These are phyloP conservation scores for Tetrax tetrax DNA, from an alignment of 2,113 vertebrate genomes.

Conservation along the genomic window DNA sequence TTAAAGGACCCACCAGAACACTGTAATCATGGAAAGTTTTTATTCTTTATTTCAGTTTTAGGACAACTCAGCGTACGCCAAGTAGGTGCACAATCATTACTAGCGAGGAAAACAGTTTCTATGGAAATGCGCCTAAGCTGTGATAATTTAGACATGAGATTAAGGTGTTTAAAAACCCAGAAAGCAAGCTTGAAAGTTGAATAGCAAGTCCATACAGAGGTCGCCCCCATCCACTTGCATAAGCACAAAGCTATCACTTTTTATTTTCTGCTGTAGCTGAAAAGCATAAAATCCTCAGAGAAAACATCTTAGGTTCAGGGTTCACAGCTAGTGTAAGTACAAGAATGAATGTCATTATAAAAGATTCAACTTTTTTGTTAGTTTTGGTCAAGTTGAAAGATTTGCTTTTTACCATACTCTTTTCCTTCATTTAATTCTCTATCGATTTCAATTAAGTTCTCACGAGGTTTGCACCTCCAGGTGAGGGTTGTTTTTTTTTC, in stretches of 20 bases:
- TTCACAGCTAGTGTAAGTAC: background rate
- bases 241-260: background rate
- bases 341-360: background rate
- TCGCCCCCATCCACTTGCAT: rapidly evolving
- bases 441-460: conserved; percentile 2
- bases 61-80: too few relatives aligned
- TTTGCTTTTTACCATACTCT: background rate
- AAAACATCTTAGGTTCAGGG: background rate
- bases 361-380: background rate
- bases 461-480: background rate
- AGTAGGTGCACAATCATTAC: too few relatives aligned
- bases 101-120: too few relatives aligned
- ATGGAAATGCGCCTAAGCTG: too few relatives aligned
- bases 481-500: background rate
- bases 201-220: background rate
- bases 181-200: background rate
- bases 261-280: background rate
- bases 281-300: background rate
- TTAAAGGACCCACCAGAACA: too few relatives aligned
- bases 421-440: background rate
- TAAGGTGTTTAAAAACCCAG: too few relatives aligned
- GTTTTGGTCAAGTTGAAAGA: background rate
- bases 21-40: too few relatives aligned
- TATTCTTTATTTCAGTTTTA: too few relatives aligned
- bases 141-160: too few relatives aligned